Base-by-base conservation (phyloP, 1,140 invertebrate species). In the Drosophila micromelanica region DNA sequence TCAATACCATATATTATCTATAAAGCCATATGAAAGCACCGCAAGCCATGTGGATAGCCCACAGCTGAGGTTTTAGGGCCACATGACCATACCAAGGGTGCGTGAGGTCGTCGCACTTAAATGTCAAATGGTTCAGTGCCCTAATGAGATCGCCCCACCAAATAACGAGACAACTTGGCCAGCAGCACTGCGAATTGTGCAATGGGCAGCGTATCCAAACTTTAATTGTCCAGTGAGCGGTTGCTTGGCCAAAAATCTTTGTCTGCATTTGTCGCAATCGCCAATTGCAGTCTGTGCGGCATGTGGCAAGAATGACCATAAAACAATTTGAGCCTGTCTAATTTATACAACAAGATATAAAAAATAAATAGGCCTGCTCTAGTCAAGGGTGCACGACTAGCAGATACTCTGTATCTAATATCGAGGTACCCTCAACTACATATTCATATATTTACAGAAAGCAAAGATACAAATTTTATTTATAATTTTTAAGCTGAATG, bases 251-350 rank as follows among this genome's bases (percentile, higher is more conserved):
- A 59, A 74, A 74, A 74, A 71, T 59, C 64, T 69, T 71, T 42
- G 52, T 52, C 35, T 68, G 38, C 35, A 46, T 61, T 69, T 78
- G 68, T 75, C 82, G 81, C 73, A 69, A 78, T 78, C 42, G 15
- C 52, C 59, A 75, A 79, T 65, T 62, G 46, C 43, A 51, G 37
- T 48, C 52, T 65, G n/a, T 71, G 68, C 30, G 38, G 56, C 63
- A 63, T 84, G 81, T 81, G 78, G 81, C 81, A 86, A 85, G 81
- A 85, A 85, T 85, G 81, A 81, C 81, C 81, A 85, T 81, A 84
- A 84, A 73, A 77, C 60, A 67, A 73, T 80, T 78, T 80, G 38
- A 51, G 81, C 37, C 62, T 75, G 78, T 86, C 78, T 70, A 81
- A 80, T 81, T 85, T 69, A 65, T 72, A 68, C 77, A 76, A 74